These are phyloP conservation scores for Palloptera scutellata DNA, from an alignment of 2,888 invertebrate species.

Conservation along the genomic window DNA sequence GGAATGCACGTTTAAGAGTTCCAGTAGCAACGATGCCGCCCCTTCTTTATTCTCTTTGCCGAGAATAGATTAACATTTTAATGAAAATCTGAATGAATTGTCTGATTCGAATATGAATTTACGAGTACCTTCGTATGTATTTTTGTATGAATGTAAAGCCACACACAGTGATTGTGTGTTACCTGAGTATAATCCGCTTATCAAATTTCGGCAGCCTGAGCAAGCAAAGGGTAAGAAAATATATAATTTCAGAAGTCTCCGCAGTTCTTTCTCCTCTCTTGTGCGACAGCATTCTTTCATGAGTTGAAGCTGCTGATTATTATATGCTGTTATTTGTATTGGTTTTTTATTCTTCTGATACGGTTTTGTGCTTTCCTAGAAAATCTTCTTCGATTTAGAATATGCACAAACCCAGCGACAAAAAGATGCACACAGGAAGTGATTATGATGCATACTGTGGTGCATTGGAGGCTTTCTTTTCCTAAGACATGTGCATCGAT, in stretches of 20 bases:
- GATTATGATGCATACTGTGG: too few species aligned
- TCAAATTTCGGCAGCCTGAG: conserved; percentile 38
- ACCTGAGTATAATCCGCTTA: conserved; percentile 44
- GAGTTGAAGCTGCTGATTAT: conserved; percentile 14
- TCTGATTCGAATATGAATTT: not conserved
- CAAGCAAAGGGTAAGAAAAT: conserved; percentile 20
- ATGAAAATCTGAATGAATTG: not conserved
- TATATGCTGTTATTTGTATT: not conserved
- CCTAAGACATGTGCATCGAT: too few species aligned
- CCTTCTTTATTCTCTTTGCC: too few species aligned
- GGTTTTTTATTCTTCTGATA: not conserved
- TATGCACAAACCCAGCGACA: too few species aligned
- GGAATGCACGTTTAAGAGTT: too few species aligned
- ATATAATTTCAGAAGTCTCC: conserved; percentile 3
- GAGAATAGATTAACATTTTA: conserved; percentile 6
- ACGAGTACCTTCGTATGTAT: conserved; percentile 3
- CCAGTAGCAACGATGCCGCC: too few species aligned
- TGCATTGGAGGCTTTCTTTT: too few species aligned
- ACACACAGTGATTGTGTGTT: conserved; percentile 40
- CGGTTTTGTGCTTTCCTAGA: not conserved
- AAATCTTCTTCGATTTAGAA: not conserved
- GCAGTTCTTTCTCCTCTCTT: conserved; percentile 3
- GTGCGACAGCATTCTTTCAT: conserved; percentile 3
- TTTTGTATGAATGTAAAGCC: conserved; percentile 24
- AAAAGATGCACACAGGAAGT: too few species aligned